Percentiles rank a stretch among this genome's conserved stretches.
Evolutionary conservation across 2,113 vertebrate genomes (phyloP).

Genomic region (Sapajus apella): DNA sequence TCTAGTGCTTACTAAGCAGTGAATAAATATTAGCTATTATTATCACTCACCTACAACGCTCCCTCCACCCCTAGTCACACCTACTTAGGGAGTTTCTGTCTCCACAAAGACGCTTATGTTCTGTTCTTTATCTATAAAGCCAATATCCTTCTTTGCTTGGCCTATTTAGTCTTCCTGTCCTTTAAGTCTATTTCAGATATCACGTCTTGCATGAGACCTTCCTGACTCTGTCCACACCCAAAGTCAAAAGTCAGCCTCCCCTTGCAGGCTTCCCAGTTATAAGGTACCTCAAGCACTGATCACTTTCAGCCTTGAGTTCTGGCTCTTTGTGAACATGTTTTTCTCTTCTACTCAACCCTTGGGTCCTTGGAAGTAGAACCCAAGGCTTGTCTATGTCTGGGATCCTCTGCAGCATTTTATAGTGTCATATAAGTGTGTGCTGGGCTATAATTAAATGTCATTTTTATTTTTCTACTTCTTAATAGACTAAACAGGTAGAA

Average conservation of each 20-base stretch:
- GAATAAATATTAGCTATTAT: not conserved
- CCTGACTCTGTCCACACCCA: not conserved
- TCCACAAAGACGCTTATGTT: not conserved
- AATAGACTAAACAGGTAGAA: not conserved
- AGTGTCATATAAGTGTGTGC: not conserved
- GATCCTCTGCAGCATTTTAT: not conserved
- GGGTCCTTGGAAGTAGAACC: not conserved
- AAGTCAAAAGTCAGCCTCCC: not conserved
- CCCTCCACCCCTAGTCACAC: fast-evolving
- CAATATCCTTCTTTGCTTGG: not conserved
- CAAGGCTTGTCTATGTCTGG: not conserved
- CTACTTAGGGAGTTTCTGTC: not conserved
- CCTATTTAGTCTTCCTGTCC: not conserved
- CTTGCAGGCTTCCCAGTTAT: not conserved
- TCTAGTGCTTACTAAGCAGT: not conserved
- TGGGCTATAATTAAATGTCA: not conserved
- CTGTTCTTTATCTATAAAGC: not conserved
- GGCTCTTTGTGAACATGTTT: not conserved
- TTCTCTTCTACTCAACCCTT: not conserved
- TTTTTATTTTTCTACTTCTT: slow-evolving; percentile 2
- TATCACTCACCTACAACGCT: not conserved
- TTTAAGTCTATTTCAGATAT: not conserved
- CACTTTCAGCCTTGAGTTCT: not conserved
- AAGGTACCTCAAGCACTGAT: fast-evolving
- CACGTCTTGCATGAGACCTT: not conserved